These are phyloP conservation scores for Lathronympha strigana DNA, from an alignment of 2,888 invertebrate genomes.

Conservation along the genomic window DNA sequence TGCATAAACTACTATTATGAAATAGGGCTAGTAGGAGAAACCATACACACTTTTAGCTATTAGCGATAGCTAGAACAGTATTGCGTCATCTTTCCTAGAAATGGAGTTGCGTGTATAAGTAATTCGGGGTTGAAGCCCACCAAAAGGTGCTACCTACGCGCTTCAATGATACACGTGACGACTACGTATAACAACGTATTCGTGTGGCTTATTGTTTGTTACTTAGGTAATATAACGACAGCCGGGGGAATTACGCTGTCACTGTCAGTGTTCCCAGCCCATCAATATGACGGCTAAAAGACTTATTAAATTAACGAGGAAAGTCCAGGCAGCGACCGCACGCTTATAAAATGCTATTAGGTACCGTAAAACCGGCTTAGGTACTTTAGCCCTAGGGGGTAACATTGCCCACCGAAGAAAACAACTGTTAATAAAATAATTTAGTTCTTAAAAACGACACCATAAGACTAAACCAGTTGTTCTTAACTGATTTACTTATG, in stretches of 20 bases:
- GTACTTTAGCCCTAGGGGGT: too few relatives aligned
- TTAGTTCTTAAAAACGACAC: too few relatives aligned
- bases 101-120: background rate
- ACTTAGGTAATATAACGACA: slow-evolving; percentile 4
- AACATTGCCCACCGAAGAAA: too few relatives aligned
- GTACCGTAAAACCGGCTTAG: too few relatives aligned
- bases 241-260: slow-evolving; percentile 15
- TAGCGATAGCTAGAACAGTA: background rate
- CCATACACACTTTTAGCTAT: too few relatives aligned
- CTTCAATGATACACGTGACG: background rate
- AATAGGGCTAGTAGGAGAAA: background rate
- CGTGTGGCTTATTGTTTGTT: background rate
- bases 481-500: too few relatives aligned
- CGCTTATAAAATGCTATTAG: background rate
- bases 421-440: too few relatives aligned
- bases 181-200: background rate
- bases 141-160: background rate
- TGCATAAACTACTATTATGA: too few relatives aligned
- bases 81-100: background rate
- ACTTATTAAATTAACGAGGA: background rate
- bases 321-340: background rate
- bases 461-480: too few relatives aligned
- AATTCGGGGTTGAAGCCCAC: background rate
- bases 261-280: background rate
- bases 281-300: slow-evolving; percentile 1